phyloP scores from a whole-genome alignment of 1,140 invertebrate species.

The Megalopta genalis region DNA sequence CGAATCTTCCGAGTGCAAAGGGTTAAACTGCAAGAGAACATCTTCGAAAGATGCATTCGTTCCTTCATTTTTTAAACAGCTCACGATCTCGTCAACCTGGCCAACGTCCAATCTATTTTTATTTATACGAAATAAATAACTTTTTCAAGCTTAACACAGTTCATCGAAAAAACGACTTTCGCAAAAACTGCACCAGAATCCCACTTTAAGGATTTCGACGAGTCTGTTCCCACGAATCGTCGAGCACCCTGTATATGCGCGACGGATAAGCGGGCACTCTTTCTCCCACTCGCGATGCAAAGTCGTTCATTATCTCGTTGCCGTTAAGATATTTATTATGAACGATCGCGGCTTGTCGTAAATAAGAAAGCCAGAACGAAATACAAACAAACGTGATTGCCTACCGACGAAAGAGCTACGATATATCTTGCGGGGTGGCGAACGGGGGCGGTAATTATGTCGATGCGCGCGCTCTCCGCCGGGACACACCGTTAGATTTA shows the following conservation, averaged over 20 bases:
- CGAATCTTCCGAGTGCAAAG: too few relatives aligned
- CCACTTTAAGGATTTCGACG: too few relatives aligned
- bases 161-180: too few relatives aligned
- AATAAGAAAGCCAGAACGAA: conserved; percentile 52
- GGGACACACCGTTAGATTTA: conserved; percentile 40
- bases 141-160: too few relatives aligned
- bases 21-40: too few relatives aligned
- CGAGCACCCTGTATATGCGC: not conserved
- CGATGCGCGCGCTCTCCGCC: conserved; percentile 17
- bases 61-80: too few relatives aligned
- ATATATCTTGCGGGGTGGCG: conserved; percentile 48
- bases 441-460: conserved; percentile 64
- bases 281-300: not conserved
- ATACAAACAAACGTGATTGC: conserved; percentile 51
- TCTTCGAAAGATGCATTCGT: too few relatives aligned
- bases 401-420: conserved; percentile 33
- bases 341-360: conserved; percentile 51
- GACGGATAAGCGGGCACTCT: not conserved
- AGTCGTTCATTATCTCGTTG: conserved; percentile 56
- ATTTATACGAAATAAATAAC: too few relatives aligned
- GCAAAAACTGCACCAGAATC: too few relatives aligned
- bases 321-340: conserved; percentile 58
- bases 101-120: too few relatives aligned
- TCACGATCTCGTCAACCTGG: too few relatives aligned
- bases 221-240: not conserved